Evolutionary conservation across 2,888 invertebrate species (phyloP).

Genomic region (Labia minor): DNA sequence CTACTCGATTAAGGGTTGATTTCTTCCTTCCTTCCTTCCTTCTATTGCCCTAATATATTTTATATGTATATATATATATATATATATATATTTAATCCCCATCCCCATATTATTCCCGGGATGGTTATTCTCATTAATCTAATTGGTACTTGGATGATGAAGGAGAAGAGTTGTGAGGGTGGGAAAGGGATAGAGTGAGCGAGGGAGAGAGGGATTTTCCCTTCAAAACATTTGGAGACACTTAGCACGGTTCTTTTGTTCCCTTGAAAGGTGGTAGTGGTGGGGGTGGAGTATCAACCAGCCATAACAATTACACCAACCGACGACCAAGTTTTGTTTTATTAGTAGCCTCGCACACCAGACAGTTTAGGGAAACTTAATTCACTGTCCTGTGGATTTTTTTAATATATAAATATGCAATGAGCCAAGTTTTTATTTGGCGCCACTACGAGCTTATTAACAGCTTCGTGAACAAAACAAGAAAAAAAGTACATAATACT

Average conservation of each 20-base stretch:
- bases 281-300: background rate
- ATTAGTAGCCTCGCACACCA: background rate
- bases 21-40: background rate
- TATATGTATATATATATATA: too few relatives aligned
- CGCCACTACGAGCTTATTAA: background rate
- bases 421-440: background rate
- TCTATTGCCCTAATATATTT: too few relatives aligned
- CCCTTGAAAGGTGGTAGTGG: background rate
- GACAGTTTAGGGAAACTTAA: background rate
- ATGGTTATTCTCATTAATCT: background rate
- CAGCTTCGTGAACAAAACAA: background rate
- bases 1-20: slow-evolving; percentile 8
- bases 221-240: slow-evolving; percentile 13
- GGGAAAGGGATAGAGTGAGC: background rate
- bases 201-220: background rate
- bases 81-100: too few relatives aligned
- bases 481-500: background rate
- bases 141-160: slow-evolving; percentile 4
- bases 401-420: slow-evolving; percentile 13
- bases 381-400: slow-evolving; percentile 8
- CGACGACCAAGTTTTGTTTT: background rate
- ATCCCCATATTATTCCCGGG: too few relatives aligned
- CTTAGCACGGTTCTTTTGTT: slow-evolving; percentile 4
- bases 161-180: too few relatives aligned
- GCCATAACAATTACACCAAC: background rate